Evolutionary conservation across 1,140 invertebrate species (phyloP).

Genomic region (Matsumurasca onukii): DNA sequence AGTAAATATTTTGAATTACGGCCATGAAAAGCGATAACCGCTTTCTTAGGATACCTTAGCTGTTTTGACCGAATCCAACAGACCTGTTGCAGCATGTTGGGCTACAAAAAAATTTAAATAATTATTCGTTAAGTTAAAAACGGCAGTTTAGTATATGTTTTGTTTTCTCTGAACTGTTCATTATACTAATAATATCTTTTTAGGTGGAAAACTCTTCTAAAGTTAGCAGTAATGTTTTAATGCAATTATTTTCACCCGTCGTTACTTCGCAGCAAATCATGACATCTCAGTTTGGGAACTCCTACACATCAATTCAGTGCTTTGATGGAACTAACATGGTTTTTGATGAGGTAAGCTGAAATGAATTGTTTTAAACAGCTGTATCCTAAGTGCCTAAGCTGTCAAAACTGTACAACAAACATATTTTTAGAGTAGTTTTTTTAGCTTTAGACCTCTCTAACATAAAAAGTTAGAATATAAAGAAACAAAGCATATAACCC

Average conservation of each 20-base stretch:
- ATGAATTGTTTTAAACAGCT: too few species aligned
- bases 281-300: constrained; percentile 83
- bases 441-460: too few species aligned
- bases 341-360: constrained; percentile 76
- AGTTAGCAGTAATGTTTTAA: constrained; percentile 64
- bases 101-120: not conserved
- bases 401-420: too few species aligned
- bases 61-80: not conserved
- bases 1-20: too few species aligned
- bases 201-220: constrained; percentile 43
- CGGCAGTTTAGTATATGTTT: not conserved
- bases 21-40: not conserved
- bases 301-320: constrained; percentile 79
- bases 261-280: constrained; percentile 83
- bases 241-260: constrained; percentile 82
- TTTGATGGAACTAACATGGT: constrained; percentile 77
- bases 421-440: too few species aligned
- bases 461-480: too few species aligned
- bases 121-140: not conserved
- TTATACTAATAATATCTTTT: constrained; percentile 15
- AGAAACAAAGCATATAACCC: too few species aligned
- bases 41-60: too few species aligned
- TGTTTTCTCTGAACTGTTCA: not conserved
- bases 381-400: too few species aligned
- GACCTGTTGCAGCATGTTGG: not conserved